Base-by-base conservation (phyloP, 2,888 invertebrate genomes). In the Notocelia uddmanniana region DNA sequence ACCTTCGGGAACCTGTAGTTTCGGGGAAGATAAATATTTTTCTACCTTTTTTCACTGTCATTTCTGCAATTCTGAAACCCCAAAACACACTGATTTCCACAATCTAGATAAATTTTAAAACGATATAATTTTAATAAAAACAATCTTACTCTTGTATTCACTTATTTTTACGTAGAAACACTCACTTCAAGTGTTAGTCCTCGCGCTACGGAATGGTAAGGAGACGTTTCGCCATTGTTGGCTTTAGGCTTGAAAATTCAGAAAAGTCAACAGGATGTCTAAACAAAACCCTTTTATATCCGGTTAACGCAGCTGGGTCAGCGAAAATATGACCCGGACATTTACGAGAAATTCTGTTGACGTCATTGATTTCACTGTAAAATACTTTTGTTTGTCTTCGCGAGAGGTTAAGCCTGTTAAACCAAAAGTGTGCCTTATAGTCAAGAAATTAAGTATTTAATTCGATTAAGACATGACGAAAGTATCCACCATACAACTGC, bases 201-300 rank as follows among this genome's bases (percentile, higher is more conserved):
- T 54, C n/a, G 60, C 19, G 68, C 59, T n/a, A 15, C 19, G 31
- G 26, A 60, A 60, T 52, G 23, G 9, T 15, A 21, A 45, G 59
- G 45, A 37, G 37, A 21, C 18, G 62, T 45, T 54, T 11, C 23
- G 15, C 26, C 31, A 26, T 69, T 69, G 52, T 68, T 68, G 62
- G 55, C 34, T 13, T 13, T 45, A 15, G 50, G 23, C 60, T 68
- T 52, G 59, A n/a, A 45, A 55, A 31, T 15, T 31, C 21, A 6
- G 23, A 18, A 62, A 10, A 62, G 62, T 34, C 62, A 62, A 69
- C 68, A 60, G 31, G 45, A 11, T 19, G 10, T 26, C 18, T 19
- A 60, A 69, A 69, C 59, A 45, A 37, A 18, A 41, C 54, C 60
- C 54, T 69, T 54, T 41, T 11, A 19, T 13, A n/a, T 23, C 21